Percentiles rank a stretch among this genome's conserved stretches.
phyloP scores from a whole-genome alignment of 2,797 vertebrate genomes.

The Spinus olivaceus region DNA sequence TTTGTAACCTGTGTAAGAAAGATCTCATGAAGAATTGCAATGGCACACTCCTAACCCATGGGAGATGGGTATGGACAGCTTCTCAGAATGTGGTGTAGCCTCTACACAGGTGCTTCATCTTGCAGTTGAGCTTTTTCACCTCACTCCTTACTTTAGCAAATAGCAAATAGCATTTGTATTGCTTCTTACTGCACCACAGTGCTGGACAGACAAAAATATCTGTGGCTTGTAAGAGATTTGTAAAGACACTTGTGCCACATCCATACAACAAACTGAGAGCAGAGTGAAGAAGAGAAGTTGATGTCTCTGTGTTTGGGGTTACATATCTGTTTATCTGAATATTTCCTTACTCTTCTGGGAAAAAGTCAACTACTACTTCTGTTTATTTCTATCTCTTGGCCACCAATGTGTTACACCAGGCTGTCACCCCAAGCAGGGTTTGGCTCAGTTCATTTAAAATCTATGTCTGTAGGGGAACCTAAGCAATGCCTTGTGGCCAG shows the following conservation, averaged over 20 bases:
- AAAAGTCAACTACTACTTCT: background rate
- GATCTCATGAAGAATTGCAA: conserved; percentile 7
- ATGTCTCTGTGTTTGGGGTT: background rate
- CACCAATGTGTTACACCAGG: background rate
- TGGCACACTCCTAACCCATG: background rate
- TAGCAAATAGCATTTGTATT: background rate
- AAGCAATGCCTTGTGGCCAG: background rate
- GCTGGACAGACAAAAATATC: background rate
- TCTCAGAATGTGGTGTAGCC: background rate
- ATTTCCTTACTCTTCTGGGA: background rate
- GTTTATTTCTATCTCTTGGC: background rate
- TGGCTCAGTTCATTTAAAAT: background rate
- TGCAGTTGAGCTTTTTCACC: background rate
- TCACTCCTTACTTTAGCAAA: background rate
- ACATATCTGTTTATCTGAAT: background rate
- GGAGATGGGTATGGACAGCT: conserved; percentile 15
- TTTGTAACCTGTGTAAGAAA: conserved; percentile 13
- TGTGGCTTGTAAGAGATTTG: background rate
- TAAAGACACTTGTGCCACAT: background rate
- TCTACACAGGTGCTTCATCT: background rate
- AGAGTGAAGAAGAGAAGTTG: background rate
- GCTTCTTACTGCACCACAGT: background rate
- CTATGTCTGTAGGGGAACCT: background rate
- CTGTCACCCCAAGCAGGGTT: background rate
- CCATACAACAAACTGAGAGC: background rate